Percentiles rank a stretch among this genome's conserved stretches.
These are phyloP conservation scores for Drosophila lacicola DNA, from an alignment of 2,888 invertebrate genomes.

Conservation along the genomic window DNA sequence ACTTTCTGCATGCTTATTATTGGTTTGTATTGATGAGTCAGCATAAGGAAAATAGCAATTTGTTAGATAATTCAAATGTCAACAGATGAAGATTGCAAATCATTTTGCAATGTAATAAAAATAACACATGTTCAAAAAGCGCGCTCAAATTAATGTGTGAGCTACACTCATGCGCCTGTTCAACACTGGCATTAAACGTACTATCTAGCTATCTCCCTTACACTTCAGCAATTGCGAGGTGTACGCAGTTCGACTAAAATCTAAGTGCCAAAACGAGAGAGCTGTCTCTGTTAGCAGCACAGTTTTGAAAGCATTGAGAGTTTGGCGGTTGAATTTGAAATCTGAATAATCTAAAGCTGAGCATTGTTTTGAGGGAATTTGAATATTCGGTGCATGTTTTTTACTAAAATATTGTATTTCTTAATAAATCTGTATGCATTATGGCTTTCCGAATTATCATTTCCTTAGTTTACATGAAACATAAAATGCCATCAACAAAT, in stretches of 20 bases:
- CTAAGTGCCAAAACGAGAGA: slow-evolving; percentile 7
- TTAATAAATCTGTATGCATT: too few relatives aligned
- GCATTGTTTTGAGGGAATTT: neutral
- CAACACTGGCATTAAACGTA: slow-evolving; percentile 20
- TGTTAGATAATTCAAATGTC: slow-evolving; percentile 16
- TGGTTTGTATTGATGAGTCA: slow-evolving; percentile 4
- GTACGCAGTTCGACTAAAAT: accelerated
- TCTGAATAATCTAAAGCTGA: too few relatives aligned
- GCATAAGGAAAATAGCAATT: slow-evolving; percentile 3
- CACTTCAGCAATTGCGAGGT: accelerated
- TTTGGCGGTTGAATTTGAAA: slow-evolving; percentile 7
- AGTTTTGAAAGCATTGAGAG: slow-evolving; percentile 40
- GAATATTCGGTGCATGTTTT: too few relatives aligned
- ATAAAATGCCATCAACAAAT: neutral
- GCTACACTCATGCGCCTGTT: neutral
- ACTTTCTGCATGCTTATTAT: slow-evolving; percentile 10
- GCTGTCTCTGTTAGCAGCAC: neutral
- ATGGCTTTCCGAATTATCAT: too few relatives aligned
- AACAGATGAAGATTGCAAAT: slow-evolving; percentile 7
- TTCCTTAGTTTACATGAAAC: too few relatives aligned
- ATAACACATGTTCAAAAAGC: slow-evolving; percentile 7
- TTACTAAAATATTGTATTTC: too few relatives aligned
- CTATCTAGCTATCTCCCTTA: slow-evolving; percentile 15
- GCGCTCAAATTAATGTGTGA: slow-evolving; percentile 1
- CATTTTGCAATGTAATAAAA: slow-evolving; percentile 6